A percentile compares a stretch with the other conserved stretches of the same genome.
These are phyloP conservation scores for Oriolus oriolus DNA, from an alignment of 2,113 vertebrate species.

Conservation along the genomic window DNA sequence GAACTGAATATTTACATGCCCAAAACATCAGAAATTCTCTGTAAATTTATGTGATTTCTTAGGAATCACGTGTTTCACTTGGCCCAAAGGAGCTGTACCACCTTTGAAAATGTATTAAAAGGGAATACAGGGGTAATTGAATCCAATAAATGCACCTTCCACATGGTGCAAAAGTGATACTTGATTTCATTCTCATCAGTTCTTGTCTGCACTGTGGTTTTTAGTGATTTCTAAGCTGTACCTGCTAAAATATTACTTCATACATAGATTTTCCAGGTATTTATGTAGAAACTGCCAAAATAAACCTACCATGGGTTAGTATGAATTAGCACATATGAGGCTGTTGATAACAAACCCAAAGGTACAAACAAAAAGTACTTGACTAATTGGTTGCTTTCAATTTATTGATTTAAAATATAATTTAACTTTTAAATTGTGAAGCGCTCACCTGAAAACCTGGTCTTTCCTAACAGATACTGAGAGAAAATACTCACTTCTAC, in stretches of 20 bases:
- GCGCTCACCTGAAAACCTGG: neutral
- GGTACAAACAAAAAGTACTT: neutral
- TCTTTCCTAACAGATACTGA: neutral
- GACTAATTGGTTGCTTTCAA: neutral
- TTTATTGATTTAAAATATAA: neutral
- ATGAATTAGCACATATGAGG: neutral
- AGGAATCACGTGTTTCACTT: fast-evolving
- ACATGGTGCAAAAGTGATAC: neutral
- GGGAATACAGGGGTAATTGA: neutral
- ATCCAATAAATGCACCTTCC: neutral
- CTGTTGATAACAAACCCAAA: neutral
- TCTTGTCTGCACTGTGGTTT: neutral
- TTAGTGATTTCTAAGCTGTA: neutral
- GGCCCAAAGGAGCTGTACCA: neutral
- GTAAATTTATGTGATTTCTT: neutral
- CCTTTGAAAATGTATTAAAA: neutral
- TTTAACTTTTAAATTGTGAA: neutral
- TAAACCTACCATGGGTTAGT: neutral
- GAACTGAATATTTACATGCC: neutral
- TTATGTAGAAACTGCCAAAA: neutral
- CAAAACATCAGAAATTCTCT: neutral
- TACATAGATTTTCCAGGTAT: neutral
- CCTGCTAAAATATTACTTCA: neutral
- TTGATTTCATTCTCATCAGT: neutral
- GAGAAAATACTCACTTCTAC: neutral